These are phyloP conservation scores for Danio jaintianensis DNA, from an alignment of 2,797 vertebrate species.

Conservation along the genomic window DNA sequence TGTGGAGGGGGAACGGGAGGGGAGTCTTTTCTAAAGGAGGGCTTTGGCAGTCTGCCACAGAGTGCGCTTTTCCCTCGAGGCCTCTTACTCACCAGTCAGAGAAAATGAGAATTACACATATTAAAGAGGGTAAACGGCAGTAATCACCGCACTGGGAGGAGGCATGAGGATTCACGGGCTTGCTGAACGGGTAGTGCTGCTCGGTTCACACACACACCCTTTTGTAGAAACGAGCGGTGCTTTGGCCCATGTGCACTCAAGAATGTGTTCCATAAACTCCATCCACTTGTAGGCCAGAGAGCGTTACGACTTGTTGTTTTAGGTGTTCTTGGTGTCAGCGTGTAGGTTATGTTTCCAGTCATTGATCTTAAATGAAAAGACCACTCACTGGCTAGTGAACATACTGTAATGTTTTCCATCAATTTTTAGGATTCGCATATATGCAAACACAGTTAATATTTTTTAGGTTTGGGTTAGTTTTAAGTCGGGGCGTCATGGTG, in stretches of 20 bases:
- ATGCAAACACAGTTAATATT: not conserved
- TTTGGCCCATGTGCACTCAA: constrained; percentile 24
- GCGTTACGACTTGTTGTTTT: constrained; percentile 19
- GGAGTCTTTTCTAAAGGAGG: constrained; percentile 73
- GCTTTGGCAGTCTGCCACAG: constrained; percentile 82
- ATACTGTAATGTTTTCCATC: not conserved
- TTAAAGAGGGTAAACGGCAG: constrained; percentile 85
- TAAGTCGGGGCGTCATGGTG: too few relatives aligned
- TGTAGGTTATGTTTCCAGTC: constrained; percentile 10
- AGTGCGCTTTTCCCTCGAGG: constrained; percentile 75
- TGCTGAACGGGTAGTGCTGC: constrained; percentile 52
- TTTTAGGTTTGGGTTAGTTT: too few relatives aligned
- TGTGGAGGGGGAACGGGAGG: constrained; percentile 61
- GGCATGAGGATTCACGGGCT: constrained; percentile 76
- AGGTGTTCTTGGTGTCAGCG: constrained; percentile 27
- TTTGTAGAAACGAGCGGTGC: not conserved
- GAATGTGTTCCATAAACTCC: constrained; percentile 44
- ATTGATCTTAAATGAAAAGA: constrained; percentile 18
- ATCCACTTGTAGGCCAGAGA: constrained; percentile 28
- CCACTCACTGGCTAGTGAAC: not conserved
- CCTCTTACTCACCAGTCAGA: constrained; percentile 82
- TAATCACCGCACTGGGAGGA: constrained; percentile 81
- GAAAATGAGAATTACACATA: constrained; percentile 86
- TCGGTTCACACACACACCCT: constrained; percentile 16
- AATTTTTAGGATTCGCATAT: not conserved